Percentiles rank a stretch among this genome's conserved stretches.
Evolutionary conservation across 2,113 vertebrate genomes (phyloP).

Genomic region (Pardalotus punctatus): DNA sequence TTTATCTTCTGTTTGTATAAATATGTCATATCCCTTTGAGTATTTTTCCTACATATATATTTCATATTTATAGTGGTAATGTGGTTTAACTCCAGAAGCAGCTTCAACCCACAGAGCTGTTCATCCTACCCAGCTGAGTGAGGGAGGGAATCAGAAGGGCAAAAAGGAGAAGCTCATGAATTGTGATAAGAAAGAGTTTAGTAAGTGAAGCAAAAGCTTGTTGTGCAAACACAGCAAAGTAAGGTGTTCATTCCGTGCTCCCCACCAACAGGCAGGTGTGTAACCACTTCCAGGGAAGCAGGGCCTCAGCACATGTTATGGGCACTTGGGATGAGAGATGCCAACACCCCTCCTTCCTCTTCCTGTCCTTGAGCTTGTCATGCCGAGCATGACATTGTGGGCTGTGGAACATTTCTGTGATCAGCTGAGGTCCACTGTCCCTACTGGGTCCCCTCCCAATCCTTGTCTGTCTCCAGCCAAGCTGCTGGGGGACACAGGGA

Average conservation of each 20-base stretch:
- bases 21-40: not conserved
- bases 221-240: not conserved
- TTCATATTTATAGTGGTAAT: not conserved
- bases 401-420: not conserved
- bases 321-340: not conserved
- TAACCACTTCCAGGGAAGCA: not conserved
- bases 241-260: not conserved
- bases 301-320: fast-evolving
- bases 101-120: not conserved
- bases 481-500: not conserved
- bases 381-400: fast-evolving
- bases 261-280: not conserved
- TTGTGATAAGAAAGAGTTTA: not conserved
- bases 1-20: not conserved
- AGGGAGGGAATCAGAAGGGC: not conserved
- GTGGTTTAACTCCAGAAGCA: not conserved
- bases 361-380: not conserved
- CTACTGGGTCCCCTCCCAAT: fast-evolving
- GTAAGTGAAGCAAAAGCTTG: not conserved
- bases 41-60: not conserved
- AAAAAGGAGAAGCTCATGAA: not conserved
- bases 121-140: not conserved
- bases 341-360: not conserved
- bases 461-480: not conserved
- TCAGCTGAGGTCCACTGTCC: not conserved